Evolutionary conservation across 2,797 vertebrate genomes (phyloP), one percentile per base, ranked within the genome.

Genomic region (Pempheris klunzingeri): DNA sequence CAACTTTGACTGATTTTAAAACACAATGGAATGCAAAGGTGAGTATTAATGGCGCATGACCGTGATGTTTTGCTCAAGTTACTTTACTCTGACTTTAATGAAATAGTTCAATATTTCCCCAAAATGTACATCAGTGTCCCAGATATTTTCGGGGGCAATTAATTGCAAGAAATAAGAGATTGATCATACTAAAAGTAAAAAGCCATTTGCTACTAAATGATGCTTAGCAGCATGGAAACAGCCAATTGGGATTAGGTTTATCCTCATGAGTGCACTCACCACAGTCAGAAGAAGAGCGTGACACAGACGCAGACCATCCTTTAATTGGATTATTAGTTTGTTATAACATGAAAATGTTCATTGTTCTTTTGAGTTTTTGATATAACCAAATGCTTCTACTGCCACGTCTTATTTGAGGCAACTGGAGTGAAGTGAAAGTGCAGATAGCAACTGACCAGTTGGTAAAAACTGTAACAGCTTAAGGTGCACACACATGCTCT

Each of bases 391-490:
- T 24, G 18, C 57, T 41, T 38, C 6, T 4, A 22, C 32, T n/a
- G 12, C 32, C 18, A 0, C 7, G 4, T 32, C 30, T 63, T 10
- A 72, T 69, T 68, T 52, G 12, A 53, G 32, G 18, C 62, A 71
- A 50, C 34, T 28, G n/a, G 49, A 68, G 34, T 59, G 54, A 77
- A 75, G 34, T 52, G 4, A 64, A 61, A 76, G 65, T 18, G 53
- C 44, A 55, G 36, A 72, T 7, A 71, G 49, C n/a, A 67, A 67
- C 49, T 77, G 57, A 57, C 57, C 71, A 72, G 59, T 82, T 75
- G 75, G 66, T 81, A 67, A 82, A 74, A 82, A 77, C 39, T 43
- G 17, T 39, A 58, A 66, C 38, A 80, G 80, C 66, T 82, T 60
- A 50, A 76, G 15, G 32, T 20, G 9, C 44, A 38, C 41, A 67